Conservation (phyloP, 1,140 invertebrate genomes). For the Halyomorpha halys region DNA sequence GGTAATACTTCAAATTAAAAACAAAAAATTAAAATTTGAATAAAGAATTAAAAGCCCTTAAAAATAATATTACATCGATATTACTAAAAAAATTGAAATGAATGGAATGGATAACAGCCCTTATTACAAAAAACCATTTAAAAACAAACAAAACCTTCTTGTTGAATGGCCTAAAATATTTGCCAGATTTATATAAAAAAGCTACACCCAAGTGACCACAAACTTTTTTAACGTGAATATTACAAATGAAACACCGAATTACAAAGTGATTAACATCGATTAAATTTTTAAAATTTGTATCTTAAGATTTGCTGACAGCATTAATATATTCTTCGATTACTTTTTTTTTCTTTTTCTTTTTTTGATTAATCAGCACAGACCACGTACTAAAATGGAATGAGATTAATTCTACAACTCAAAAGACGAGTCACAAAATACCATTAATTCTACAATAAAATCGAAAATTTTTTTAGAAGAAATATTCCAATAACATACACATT, state of each 20-base stretch:
- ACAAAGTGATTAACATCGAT: constrained; percentile 3
- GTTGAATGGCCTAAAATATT: neutral
- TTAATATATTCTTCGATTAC: neutral
- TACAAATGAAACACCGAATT: constrained; percentile 1
- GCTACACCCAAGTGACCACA: constrained; percentile 7
- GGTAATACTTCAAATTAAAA: neutral
- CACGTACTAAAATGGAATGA: constrained; percentile 6
- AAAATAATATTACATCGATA: too few relatives aligned
- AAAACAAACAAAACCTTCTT: too few relatives aligned
- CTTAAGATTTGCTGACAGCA: neutral
- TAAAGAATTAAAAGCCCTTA: too few relatives aligned
- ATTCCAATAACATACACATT: neutral
- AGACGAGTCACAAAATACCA: neutral
- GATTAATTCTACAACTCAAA: neutral
- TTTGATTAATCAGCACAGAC: neutral
- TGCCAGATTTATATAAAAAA: neutral
- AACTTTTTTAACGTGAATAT: neutral
- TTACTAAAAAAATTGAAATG: too few relatives aligned
- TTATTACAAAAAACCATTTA: too few relatives aligned
- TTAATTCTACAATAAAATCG: constrained; percentile 7
- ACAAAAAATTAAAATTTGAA: too few relatives aligned
- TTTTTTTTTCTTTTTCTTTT: neutral
- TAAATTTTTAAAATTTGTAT: neutral
- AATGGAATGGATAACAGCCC: too few relatives aligned
- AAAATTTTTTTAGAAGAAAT: neutral